Percentiles rank a stretch among this genome's conserved stretches.
Conservation (phyloP, 2,888 invertebrate species). For the Tricholauxania praeusta region DNA sequence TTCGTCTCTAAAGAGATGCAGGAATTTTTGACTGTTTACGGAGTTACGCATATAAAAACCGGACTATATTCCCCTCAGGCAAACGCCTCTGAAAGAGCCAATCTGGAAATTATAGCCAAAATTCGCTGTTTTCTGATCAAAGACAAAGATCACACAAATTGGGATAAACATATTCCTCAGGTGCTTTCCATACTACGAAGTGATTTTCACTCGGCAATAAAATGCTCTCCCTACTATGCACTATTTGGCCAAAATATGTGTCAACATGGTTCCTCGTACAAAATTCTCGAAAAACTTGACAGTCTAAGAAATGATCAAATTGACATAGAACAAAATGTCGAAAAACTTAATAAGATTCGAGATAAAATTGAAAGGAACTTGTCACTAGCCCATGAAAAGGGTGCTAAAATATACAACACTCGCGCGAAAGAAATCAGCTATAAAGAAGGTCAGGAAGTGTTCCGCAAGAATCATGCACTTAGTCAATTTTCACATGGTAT, state of each 20-base stretch:
- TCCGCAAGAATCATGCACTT: not conserved
- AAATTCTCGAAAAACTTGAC: not conserved
- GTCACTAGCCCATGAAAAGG: not conserved
- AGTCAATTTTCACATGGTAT: not conserved
- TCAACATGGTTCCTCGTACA: not conserved
- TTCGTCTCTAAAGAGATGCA: constrained; percentile 44
- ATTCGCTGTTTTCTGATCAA: no score
- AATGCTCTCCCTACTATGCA: constrained; percentile 27
- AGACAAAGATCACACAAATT: constrained; percentile 32
- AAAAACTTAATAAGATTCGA: not conserved
- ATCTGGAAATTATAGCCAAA: constrained; percentile 37
- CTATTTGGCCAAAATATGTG: constrained; percentile 35
- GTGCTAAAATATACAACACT: no score
- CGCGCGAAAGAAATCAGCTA: not conserved
- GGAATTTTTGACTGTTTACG: constrained; percentile 22
- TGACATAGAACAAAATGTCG: not conserved
- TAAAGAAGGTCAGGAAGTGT: not conserved
- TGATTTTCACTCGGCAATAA: constrained; percentile 33
- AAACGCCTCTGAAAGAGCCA: constrained; percentile 41
- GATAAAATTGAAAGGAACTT: no score
- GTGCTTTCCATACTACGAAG: constrained; percentile 29
- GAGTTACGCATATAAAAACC: constrained; percentile 37
- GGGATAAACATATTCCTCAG: constrained; percentile 26
- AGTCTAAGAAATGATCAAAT: not conserved
- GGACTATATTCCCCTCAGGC: constrained; percentile 36